A percentile compares a stretch with the other conserved stretches of the same genome.
phyloP scores from a whole-genome alignment of 2,797 vertebrate genomes.

The Gallinago nigripennis region DNA sequence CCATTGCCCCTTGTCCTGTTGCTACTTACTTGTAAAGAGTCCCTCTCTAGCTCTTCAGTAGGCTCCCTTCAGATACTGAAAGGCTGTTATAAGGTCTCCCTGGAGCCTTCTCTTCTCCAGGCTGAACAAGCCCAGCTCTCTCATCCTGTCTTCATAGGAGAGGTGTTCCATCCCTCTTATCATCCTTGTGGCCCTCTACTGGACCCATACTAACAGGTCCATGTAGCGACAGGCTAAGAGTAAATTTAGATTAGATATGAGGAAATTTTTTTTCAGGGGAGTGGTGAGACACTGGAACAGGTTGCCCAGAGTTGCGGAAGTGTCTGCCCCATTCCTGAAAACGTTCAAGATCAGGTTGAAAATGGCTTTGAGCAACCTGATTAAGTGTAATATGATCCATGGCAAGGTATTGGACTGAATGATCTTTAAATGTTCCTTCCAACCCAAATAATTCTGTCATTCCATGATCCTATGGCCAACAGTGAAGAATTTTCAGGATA shows the following conservation, averaged over 20 bases:
- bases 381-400: not conserved
- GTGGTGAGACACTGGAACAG: not conserved
- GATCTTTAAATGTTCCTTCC: not conserved
- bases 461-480: not conserved
- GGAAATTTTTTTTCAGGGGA: not conserved
- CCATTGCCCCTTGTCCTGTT: too few relatives aligned
- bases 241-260: not conserved
- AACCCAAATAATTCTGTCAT: not conserved
- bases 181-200: too few relatives aligned
- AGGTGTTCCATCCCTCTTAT: too few relatives aligned
- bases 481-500: not conserved
- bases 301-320: not conserved
- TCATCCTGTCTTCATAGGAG: too few relatives aligned
- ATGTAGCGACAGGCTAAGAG: not conserved
- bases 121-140: too few relatives aligned
- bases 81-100: too few relatives aligned
- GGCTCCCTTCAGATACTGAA: too few relatives aligned
- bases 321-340: not conserved
- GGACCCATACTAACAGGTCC: not conserved
- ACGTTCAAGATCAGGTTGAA: not conserved
- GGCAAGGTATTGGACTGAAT: not conserved
- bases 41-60: too few relatives aligned
- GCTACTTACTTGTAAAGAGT: too few relatives aligned
- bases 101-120: too few relatives aligned
- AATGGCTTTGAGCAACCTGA: not conserved